Conservation (phyloP, 1,140 invertebrate species). For the Oscheius sp. region DNA sequence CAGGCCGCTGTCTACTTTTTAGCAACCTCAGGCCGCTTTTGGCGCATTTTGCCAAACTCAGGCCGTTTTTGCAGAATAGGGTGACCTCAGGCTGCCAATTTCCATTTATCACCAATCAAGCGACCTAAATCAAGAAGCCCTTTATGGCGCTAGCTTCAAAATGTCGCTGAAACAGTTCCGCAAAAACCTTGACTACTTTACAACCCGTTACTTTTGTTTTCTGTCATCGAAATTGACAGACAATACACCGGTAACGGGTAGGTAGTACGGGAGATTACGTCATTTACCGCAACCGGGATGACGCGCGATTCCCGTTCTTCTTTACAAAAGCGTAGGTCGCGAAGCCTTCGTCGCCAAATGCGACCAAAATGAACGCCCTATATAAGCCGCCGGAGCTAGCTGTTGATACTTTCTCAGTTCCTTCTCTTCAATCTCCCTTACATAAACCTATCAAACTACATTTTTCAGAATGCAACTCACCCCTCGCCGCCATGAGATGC, state of each 20-base stretch:
- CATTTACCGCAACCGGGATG: too few species aligned
- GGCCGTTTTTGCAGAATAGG: too few species aligned
- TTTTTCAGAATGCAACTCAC: conserved; percentile 14
- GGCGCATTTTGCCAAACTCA: too few species aligned
- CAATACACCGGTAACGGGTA: too few species aligned
- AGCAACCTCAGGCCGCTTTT: too few species aligned
- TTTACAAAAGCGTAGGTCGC: not conserved
- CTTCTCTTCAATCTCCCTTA: not conserved
- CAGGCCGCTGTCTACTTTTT: too few species aligned
- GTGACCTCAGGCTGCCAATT: too few species aligned
- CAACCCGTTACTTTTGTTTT: not conserved
- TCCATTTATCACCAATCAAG: too few species aligned
- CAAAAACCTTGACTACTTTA: too few species aligned
- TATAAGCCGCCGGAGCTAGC: not conserved
- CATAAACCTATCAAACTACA: not conserved
- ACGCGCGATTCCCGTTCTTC: not conserved
- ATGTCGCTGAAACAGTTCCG: not conserved
- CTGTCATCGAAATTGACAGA: not conserved
- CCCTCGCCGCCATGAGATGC: conserved; percentile 32
- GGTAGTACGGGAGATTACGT: too few species aligned
- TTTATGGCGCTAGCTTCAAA: too few species aligned
- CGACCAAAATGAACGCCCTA: not conserved
- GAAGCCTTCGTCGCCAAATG: not conserved
- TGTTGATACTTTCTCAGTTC: not conserved
- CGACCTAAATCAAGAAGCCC: too few species aligned